phyloP scores from a whole-genome alignment of 2,113 vertebrate genomes.

The Cyprinus carpio region DNA sequence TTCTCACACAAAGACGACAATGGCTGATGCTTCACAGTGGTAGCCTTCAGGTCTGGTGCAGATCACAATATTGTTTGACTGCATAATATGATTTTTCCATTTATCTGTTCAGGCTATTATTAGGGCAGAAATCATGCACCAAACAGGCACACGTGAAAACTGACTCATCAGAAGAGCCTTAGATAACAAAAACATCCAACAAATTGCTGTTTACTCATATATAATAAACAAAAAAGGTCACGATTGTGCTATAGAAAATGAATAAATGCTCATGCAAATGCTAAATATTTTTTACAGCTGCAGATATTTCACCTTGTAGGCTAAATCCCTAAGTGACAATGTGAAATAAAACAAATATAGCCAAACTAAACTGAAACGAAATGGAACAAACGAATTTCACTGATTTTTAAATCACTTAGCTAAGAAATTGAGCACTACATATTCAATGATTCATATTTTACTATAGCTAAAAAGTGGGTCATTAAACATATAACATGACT shows the following conservation, averaged over 20 bases:
- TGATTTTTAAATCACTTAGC: too few relatives aligned
- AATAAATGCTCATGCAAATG: neutral
- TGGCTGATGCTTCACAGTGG: neutral
- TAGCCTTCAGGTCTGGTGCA: neutral
- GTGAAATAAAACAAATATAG: too few relatives aligned
- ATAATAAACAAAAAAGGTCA: neutral
- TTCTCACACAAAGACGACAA: neutral
- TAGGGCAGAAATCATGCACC: neutral
- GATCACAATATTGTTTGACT: neutral
- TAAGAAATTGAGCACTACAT: neutral
- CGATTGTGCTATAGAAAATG: neutral
- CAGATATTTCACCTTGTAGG: neutral
- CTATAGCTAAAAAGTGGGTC: neutral
- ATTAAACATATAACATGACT: neutral
- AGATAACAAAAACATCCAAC: neutral
- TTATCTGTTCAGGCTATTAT: neutral
- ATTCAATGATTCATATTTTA: neutral
- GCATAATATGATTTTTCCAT: neutral
- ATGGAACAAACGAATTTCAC: too few relatives aligned
- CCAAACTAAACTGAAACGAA: too few relatives aligned
- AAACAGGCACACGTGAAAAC: constrained; percentile 13
- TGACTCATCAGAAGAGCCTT: neutral
- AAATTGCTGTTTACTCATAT: neutral
- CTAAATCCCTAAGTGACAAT: too few relatives aligned
- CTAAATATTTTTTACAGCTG: too few relatives aligned